These are phyloP conservation scores for Mus pahari DNA, from an alignment of 2,113 vertebrate genomes.

Conservation along the genomic window DNA sequence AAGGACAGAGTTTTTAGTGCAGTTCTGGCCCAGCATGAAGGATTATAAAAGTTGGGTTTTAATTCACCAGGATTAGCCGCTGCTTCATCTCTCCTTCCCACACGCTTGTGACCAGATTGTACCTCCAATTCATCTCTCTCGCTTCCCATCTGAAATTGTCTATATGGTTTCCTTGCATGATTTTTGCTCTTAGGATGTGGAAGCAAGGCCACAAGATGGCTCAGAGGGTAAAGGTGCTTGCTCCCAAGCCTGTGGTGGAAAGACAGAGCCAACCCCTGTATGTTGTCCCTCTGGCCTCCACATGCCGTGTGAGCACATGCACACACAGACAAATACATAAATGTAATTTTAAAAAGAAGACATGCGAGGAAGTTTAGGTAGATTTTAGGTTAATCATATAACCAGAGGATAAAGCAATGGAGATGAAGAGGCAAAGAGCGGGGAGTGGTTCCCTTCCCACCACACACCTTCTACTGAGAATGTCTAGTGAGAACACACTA, in stretches of 20 bases:
- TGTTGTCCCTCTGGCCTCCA: neutral
- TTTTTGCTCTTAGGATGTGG: constrained; percentile 20
- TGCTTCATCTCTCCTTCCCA: neutral
- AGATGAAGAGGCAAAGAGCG: neutral
- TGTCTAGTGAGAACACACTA: neutral
- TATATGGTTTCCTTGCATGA: neutral
- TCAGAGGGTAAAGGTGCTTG: neutral
- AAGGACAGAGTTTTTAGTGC: neutral
- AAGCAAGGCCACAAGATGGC: neutral
- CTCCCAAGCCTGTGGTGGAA: neutral
- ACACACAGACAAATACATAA: neutral
- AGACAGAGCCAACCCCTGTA: neutral
- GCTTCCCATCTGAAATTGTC: neutral
- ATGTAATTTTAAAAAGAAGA: neutral
- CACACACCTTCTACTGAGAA: neutral
- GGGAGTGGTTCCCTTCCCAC: neutral
- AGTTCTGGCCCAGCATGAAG: neutral
- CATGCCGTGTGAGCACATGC: too few species aligned
- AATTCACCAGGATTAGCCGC: neutral
- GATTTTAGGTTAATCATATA: neutral
- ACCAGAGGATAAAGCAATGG: neutral
- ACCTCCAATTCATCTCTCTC: neutral
- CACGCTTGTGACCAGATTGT: neutral
- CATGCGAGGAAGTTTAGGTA: neutral
- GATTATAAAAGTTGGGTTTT: neutral